phyloP scores from a whole-genome alignment of 2,888 invertebrate genomes.

The Callinectes sapidus region DNA sequence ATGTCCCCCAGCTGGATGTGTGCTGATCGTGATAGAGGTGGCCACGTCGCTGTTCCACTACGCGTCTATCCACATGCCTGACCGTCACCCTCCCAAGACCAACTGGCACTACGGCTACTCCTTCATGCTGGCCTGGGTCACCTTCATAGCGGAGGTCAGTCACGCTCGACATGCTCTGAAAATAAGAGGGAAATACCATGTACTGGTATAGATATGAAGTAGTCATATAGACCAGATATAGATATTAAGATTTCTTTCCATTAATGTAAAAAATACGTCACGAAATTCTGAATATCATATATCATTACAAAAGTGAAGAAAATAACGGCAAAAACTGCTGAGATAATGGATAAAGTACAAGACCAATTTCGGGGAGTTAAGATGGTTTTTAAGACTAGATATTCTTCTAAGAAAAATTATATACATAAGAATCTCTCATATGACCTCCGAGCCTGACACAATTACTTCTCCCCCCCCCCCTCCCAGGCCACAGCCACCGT shows the following conservation, averaged over 20 bases:
- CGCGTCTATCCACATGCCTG: constrained; percentile 82
- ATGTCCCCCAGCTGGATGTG: constrained; percentile 82
- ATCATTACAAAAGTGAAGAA: too few species aligned
- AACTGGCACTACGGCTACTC: constrained; percentile 81
- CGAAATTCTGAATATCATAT: too few species aligned
- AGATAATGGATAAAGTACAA: too few species aligned
- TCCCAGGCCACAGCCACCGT: constrained; percentile 80
- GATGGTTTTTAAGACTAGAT: too few species aligned
- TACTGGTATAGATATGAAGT: too few species aligned
- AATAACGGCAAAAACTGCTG: too few species aligned
- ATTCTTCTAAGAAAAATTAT: too few species aligned
- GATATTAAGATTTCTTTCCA: too few species aligned
- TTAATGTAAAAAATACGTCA: too few species aligned
- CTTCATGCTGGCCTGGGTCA: constrained; percentile 69
- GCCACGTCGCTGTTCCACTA: constrained; percentile 85
- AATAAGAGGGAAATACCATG: not conserved
- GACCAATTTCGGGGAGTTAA: too few species aligned
- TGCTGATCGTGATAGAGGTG: constrained; percentile 89
- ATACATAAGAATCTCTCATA: too few species aligned
- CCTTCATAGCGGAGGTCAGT: constrained; percentile 57
- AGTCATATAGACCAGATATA: too few species aligned
- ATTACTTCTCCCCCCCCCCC: not conserved
- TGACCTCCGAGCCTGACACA: not conserved
- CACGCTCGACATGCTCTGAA: not conserved
- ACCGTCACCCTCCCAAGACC: constrained; percentile 83